Evolutionary conservation across 2,113 vertebrate species (phyloP).

Genomic region (Triplophysa siluroides): DNA sequence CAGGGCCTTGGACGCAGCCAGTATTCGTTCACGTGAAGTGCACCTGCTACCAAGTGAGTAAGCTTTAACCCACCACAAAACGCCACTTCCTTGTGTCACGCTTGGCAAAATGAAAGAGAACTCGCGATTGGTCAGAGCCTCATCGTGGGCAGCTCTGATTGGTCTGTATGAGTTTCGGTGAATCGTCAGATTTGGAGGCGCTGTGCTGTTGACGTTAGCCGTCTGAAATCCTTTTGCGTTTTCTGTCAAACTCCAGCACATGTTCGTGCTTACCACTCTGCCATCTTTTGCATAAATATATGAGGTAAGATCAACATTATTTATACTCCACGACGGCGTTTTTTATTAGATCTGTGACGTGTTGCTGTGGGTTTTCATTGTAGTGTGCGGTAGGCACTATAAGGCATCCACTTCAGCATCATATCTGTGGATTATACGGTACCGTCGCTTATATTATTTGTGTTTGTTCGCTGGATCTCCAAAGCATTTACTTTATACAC

Average conservation of each 20-base stretch:
- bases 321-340: neutral
- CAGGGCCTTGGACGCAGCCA: no score
- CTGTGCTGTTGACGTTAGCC: neutral
- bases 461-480: neutral
- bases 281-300: neutral
- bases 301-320: constrained; percentile 3
- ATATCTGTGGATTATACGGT: no score
- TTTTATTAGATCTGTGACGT: neutral
- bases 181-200: neutral
- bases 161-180: neutral
- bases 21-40: no score
- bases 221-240: neutral
- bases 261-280: neutral
- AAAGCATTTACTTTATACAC: neutral
- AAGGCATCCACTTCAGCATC: neutral
- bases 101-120: neutral
- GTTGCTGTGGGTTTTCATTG: neutral
- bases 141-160: neutral
- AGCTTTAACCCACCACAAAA: neutral
- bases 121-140: neutral
- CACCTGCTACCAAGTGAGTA: neutral
- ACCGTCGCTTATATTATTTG: neutral
- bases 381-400: constrained; percentile 3
- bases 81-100: neutral
- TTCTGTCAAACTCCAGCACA: neutral